Evolutionary conservation across 2,113 vertebrate species (phyloP).

Genomic region (Silurus meridionalis): DNA sequence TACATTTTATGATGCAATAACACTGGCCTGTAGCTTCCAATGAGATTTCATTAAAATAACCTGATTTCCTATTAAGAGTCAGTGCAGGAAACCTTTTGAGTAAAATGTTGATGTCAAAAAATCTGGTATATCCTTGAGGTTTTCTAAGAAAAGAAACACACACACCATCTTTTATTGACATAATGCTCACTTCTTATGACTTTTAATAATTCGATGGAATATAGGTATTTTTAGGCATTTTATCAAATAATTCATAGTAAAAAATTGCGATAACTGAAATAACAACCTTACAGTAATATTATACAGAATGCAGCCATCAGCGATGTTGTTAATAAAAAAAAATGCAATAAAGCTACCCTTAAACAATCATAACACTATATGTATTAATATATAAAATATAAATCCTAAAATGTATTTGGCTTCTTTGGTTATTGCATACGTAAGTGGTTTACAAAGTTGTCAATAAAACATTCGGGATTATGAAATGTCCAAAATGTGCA

Average conservation of each 20-base stretch:
- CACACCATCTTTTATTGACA: neutral
- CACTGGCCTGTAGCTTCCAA: neutral
- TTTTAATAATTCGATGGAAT: neutral
- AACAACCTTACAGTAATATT: neutral
- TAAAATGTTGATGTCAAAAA: neutral
- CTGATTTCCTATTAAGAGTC: neutral
- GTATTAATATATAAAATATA: no score
- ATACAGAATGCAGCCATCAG: neutral
- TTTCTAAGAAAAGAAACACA: no score
- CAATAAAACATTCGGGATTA: neutral
- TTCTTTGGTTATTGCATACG: no score
- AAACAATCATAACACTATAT: no score
- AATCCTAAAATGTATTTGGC: no score
- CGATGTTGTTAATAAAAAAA: no score
- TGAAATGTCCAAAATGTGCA: no score
- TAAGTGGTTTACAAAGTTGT: neutral
- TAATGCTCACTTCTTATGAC: neutral
- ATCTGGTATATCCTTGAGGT: no score
- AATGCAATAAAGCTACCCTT: no score
- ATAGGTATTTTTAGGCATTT: no score
- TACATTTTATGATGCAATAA: neutral
- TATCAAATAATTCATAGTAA: neutral
- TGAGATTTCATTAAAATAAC: neutral
- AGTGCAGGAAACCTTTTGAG: no score
- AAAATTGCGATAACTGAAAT: neutral